Base-by-base conservation (phyloP, 2,888 invertebrate genomes). In the Cylindroiulus punctatus region DNA sequence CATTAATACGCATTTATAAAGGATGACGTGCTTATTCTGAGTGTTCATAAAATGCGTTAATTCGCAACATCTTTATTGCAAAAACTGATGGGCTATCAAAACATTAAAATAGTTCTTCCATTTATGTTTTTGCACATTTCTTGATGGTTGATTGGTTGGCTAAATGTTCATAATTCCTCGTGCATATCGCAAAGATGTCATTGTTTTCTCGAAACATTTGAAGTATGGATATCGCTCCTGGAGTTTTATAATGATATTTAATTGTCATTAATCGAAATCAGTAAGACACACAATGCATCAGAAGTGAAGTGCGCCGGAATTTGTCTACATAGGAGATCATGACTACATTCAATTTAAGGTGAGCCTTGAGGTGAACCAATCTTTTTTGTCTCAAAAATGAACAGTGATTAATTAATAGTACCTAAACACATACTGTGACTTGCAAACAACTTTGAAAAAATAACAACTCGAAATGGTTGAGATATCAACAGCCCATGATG, bases 121-220 rank as follows among this genome's bases (percentile, higher is more conserved):
- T 19, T 7, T 26, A 26, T 65, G 3, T 2, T 30, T 30, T 76
- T 26, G 30, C 30, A 30, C 14, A 76, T 30, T 30, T 76, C 30
- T 76, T 76, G 30, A 30, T 76, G 76, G 76, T 76, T 76, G 76
- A 22, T 30, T 76, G 76, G 76, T 76, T 76, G 76, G 76, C 30
- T 76, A 26, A 65, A 65, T 65, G 65, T 8, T 65, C 22, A 22
- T 30, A 76, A 76, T 26, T 30, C 17, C 14, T 12, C 76, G 12
- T 14, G 76, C 26, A 76, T 30, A 30, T 10, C 1, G 30, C 8
- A 65, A 22, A 14, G 22, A 76, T 30, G 12, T 14, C 76, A 76
- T 76, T 76, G 76, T 76, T 76, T 76, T 8, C 14, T 76, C 76
- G 30, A 76, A 76, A 76, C 30, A 76, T 26, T 14, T 30, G 14